Conservation (phyloP, 2,797 vertebrate genomes). For the Graptemys geographica region DNA sequence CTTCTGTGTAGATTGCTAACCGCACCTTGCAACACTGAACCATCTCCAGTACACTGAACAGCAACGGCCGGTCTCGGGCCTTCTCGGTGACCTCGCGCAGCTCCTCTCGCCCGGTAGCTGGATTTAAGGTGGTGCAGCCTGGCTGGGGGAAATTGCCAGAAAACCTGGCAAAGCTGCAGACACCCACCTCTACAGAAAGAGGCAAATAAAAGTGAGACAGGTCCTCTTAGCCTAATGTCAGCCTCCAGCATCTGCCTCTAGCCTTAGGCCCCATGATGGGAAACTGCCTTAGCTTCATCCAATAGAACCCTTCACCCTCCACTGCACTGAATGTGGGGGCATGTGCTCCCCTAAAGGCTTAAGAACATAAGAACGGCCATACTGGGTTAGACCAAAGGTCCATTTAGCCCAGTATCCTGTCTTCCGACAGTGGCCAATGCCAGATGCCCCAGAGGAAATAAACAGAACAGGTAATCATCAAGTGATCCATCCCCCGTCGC, state of each 20-base stretch:
- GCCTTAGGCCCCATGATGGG: background rate
- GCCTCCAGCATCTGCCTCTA: background rate
- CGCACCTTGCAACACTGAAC: conserved; percentile 84
- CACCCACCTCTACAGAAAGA: conserved; percentile 77
- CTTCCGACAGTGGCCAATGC: too few relatives aligned
- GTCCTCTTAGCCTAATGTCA: background rate
- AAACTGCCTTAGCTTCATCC: background rate
- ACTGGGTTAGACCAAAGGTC: too few relatives aligned
- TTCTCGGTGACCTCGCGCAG: background rate
- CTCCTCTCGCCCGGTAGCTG: background rate
- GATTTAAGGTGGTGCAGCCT: conserved; percentile 23
- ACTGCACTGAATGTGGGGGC: background rate
- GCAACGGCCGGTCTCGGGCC: background rate
- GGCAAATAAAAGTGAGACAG: background rate
- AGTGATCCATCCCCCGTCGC: too few relatives aligned
- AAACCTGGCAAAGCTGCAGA: conserved; percentile 84
- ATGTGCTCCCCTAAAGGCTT: background rate
- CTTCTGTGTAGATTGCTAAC: fast-evolving
- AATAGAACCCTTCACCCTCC: background rate
- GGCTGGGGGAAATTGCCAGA: conserved; percentile 67
- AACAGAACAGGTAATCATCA: too few relatives aligned
- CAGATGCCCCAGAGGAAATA: too few relatives aligned
- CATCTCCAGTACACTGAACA: conserved; percentile 77
- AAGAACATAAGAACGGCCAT: too few relatives aligned
- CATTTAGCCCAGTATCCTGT: too few relatives aligned